Evolutionary conservation across 2,888 invertebrate species (phyloP), one percentile per base, ranked within the genome.

Genomic region (Maniola hyperantus): DNA sequence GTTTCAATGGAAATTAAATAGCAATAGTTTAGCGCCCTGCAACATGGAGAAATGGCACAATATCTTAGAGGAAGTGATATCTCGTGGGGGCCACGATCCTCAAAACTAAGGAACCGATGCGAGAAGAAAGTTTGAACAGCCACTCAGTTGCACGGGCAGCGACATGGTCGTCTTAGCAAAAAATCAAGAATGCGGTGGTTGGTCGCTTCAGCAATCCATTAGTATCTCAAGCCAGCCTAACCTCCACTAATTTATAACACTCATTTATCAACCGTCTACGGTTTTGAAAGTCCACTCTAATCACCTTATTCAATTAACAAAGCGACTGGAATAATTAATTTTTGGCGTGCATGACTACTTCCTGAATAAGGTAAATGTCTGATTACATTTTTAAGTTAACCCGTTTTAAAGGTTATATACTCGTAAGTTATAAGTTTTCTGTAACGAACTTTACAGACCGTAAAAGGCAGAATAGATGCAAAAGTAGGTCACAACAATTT

Each of bases 191-290:
- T 8, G 48, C 8, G 26, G 26, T 7, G 6, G 18, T 48, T 8
- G 48, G 7, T 48, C 48, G 10, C 48, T 15, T 18, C 15, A 48
- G 18, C 15, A 48, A 48, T 18, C 48, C 48, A 48, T 48, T 48
- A 48, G 48, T 48, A 48, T 6, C 15, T 18, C 18, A 13, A 44
- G 44, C 18, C 15, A 15, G 48, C 48, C 48, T 18, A 69, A 67
- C 63, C 54, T 67, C 64, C 51, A 48, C 70, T 66, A 65, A 53
- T 67, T 64, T 68, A 66, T 65, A 63, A 64, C 62, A 64, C 67
- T 66, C 71, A 73, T 77, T 79, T 74, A 76, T 76, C 74, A 77
- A 74, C 65, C 46, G 64, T 67, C 67, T 67, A 71, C 68, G 70
- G 71, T 72, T 57, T 74, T 66, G 68, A 72, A 72, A 73, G 71